Percentiles rank a stretch among this genome's conserved stretches.
phyloP scores from a whole-genome alignment of 2,888 invertebrate species.

The Plagodis pulveraria region DNA sequence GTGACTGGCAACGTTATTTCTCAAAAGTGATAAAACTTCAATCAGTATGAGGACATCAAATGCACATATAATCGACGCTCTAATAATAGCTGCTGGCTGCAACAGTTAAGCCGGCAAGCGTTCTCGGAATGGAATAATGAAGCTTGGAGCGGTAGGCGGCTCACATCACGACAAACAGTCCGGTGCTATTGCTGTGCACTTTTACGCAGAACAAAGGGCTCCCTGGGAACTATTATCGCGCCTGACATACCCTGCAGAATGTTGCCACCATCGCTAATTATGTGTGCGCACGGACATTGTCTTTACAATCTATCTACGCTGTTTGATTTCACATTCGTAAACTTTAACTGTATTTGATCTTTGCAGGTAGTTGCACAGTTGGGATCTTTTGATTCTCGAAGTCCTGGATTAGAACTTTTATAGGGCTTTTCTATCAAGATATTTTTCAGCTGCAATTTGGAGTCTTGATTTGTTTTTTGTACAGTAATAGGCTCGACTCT shows the following conservation, averaged over 20 bases:
- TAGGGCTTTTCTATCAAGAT: too few species aligned
- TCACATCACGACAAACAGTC: conserved; percentile 53
- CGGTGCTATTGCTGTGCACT: conserved; percentile 49
- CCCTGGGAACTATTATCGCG: conserved; percentile 53
- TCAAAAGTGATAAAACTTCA: conserved; percentile 18
- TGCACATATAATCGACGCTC: conserved; percentile 44
- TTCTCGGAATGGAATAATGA: conserved; percentile 64
- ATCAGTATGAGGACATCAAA: conserved; percentile 36
- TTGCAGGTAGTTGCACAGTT: neutral
- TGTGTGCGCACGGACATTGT: conserved; percentile 27
- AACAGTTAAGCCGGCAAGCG: conserved; percentile 49
- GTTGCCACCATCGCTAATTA: conserved; percentile 29
- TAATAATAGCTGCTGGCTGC: conserved; percentile 51
- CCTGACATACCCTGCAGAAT: conserved; percentile 37
- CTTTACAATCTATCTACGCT: conserved; percentile 2
- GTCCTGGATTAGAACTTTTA: too few species aligned
- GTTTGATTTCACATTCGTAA: conserved; percentile 7
- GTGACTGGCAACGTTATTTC: conserved; percentile 4
- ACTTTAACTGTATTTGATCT: neutral
- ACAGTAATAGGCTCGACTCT: too few species aligned
- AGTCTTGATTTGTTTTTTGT: too few species aligned
- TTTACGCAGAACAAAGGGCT: conserved; percentile 55
- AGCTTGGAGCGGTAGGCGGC: conserved; percentile 54
- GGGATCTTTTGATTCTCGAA: too few species aligned
- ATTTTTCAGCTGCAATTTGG: too few species aligned